Conservation (phyloP, 1,140 invertebrate genomes). For the Bombus sylvicola region DNA sequence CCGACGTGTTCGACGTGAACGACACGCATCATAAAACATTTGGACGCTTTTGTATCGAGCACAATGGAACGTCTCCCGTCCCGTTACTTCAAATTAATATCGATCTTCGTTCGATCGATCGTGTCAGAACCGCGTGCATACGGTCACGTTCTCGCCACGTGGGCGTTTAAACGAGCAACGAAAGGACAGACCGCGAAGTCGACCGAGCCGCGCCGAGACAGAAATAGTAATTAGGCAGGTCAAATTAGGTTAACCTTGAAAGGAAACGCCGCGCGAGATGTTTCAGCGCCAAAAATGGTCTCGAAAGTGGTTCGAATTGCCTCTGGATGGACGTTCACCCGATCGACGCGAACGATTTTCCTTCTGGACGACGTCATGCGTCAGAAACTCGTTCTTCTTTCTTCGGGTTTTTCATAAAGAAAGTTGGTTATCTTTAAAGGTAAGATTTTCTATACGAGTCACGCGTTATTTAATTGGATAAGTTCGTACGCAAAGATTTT, state of each 20-base stretch:
- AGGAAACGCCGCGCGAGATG: slow-evolving; percentile 30
- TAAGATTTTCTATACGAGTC: no score
- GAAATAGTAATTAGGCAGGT: slow-evolving; percentile 67
- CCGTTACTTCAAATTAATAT: slow-evolving; percentile 65
- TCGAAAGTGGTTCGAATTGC: not conserved
- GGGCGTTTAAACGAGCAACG: slow-evolving; percentile 53
- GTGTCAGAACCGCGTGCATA: slow-evolving; percentile 17
- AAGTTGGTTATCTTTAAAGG: not conserved
- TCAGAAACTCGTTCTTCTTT: not conserved
- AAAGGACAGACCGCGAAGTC: slow-evolving; percentile 44
- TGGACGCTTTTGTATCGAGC: slow-evolving; percentile 11
- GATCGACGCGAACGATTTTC: not conserved
- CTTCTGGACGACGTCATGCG: not conserved
- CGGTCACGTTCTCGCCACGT: slow-evolving; percentile 48
- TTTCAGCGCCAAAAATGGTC: slow-evolving; percentile 49
- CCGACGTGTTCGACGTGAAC: not conserved
- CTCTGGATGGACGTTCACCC: not conserved
- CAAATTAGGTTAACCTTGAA: slow-evolving; percentile 64
- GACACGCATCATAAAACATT: slow-evolving; percentile 32
- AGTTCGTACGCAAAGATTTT: no score
- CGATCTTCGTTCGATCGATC: slow-evolving; percentile 41
- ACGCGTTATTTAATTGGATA: no score
- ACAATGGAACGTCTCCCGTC: slow-evolving; percentile 22
- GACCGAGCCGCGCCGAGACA: slow-evolving; percentile 48
- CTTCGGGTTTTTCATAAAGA: not conserved